Conservation (phyloP, 2,113 vertebrate species). For the Thymallus thymallus region DNA sequence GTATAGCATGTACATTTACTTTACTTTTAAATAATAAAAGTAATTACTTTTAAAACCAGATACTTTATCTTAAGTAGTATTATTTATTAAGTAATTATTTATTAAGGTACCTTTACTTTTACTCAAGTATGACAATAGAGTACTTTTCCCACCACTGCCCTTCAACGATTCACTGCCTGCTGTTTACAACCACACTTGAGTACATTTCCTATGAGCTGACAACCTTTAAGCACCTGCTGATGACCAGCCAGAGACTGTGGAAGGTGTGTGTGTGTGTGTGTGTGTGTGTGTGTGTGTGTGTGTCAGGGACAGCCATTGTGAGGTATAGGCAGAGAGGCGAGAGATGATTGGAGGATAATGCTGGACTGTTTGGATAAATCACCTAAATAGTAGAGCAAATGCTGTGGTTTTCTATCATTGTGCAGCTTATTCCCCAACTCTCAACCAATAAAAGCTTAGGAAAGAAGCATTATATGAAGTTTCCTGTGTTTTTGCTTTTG, state of each 20-base stretch:
- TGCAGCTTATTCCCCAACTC: too few species aligned
- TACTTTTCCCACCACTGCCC: neutral
- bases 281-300: neutral
- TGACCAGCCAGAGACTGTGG: neutral
- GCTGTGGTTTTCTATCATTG: too few species aligned
- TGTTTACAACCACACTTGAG: conserved; percentile 1
- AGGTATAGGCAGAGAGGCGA: neutral
- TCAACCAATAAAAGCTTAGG: too few species aligned
- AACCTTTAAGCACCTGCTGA: neutral
- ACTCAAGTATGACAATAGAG: too few species aligned
- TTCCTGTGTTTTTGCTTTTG: neutral
- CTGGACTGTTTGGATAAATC: neutral
- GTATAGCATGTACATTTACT: too few species aligned
- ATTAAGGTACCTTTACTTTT: too few species aligned
- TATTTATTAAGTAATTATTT: too few species aligned
- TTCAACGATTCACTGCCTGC: conserved; percentile 33
- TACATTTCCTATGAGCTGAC: neutral
- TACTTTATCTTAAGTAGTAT: too few species aligned
- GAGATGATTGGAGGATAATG: neutral
- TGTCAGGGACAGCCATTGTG: neutral
- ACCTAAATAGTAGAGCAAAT: neutral
- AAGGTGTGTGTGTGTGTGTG: neutral
- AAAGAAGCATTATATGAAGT: neutral
- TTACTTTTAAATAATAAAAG: too few species aligned
- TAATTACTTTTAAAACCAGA: too few species aligned